Evolutionary conservation across 1,140 invertebrate genomes (phyloP), one percentile per base, ranked within the genome.

Genomic region (Berghia stephanieae): DNA sequence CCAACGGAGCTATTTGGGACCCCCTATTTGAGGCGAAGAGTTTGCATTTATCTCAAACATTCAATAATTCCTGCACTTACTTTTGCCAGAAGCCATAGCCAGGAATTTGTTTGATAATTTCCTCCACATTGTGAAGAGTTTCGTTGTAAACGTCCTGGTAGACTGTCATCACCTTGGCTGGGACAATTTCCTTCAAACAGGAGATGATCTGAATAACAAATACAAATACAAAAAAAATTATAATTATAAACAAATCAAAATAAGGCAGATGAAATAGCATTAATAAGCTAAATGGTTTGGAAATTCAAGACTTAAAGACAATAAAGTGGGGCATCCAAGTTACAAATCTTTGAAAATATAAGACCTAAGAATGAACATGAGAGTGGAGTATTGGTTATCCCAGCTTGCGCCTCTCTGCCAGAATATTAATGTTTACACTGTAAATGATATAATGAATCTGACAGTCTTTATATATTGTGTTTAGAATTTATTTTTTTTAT

Each of bases 51-150:
- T 8, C 57, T 16, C 16, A 60, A 60, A 27, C 16, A 42, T 4
- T 10, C 10, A 68, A 36, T 4, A 24, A 4, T 16, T 27, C 34
- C n/a, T 8, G 13, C 18, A 63, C 72, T 63, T 44, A 75, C 72
- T 75, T 57, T 63, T 49, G 42, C 72, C 72, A 75, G 72, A 16
- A 60, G 36, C 72, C 72, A 63, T 60, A 75, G 3, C 72, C 72
- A 42, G 72, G 72, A 27, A 75, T 60, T 18, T 75, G 27, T 21
- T 75, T 60, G 52, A 75, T 42, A 4, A 75, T 21, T n/a, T 75
- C 72, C 44, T 75, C 72, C 21, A 63, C 55, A 63, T 75, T 63
- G 1, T 43, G 1, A 1, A 60, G 13, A 2, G 52, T 38, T 18
- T 60, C 57, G 18, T 18, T 27, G 34, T 43, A 75, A 16, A 75